Evolutionary conservation across 2,113 vertebrate genomes (phyloP).

Genomic region (Prolemur simus): DNA sequence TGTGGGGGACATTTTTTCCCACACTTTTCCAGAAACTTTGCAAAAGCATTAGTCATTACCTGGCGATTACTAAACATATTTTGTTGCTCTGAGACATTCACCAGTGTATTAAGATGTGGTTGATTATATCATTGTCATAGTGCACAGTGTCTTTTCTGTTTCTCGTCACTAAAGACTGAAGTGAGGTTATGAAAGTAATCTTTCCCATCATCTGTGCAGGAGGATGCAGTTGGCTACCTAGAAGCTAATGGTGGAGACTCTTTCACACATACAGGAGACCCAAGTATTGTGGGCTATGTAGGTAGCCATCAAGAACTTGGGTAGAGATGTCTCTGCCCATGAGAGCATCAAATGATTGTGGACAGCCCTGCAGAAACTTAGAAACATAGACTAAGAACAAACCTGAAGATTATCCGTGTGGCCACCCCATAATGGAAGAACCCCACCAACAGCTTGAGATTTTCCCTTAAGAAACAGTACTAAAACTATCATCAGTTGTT

Average conservation of each 20-base stretch:
- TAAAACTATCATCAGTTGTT: background rate
- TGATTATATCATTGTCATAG: background rate
- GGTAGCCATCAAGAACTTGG: background rate
- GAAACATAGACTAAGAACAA: background rate
- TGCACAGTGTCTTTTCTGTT: background rate
- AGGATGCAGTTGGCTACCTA: background rate
- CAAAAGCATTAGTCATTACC: background rate
- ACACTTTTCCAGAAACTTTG: background rate
- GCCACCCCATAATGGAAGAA: background rate
- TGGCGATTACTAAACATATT: background rate
- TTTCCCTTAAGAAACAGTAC: constrained; percentile 18
- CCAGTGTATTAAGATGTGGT: background rate
- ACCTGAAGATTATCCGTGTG: background rate
- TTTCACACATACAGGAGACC: background rate
- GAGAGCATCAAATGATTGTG: background rate
- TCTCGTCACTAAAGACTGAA: constrained; percentile 3
- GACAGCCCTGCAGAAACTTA: background rate
- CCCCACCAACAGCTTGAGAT: background rate
- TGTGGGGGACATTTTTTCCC: background rate
- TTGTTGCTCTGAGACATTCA: background rate
- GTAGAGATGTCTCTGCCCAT: background rate
- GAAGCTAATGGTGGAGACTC: background rate
- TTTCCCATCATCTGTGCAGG: background rate
- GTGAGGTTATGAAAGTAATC: background rate
- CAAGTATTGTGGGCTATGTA: background rate